Evolutionary conservation across 1,140 invertebrate species (phyloP).

Genomic region (Lysiphlebus fabarum): DNA sequence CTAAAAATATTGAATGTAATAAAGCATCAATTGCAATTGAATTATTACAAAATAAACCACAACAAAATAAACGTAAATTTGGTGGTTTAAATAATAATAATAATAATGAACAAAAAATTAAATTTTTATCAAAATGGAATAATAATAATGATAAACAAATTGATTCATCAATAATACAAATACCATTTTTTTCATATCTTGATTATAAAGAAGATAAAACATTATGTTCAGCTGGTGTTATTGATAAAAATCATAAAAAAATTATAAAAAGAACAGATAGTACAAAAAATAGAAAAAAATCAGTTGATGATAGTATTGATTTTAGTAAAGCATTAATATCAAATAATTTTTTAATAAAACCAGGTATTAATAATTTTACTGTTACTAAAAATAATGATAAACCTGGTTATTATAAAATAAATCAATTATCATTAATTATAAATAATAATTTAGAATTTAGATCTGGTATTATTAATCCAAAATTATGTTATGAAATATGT

Average conservation of each 20-base stretch:
- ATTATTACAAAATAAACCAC: slow-evolving; percentile 37
- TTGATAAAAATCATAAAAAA: slow-evolving; percentile 66
- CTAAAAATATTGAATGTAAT: slow-evolving; percentile 58
- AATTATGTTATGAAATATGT: slow-evolving; percentile 57
- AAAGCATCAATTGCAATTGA: slow-evolving; percentile 57
- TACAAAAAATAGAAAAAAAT: slow-evolving; percentile 60
- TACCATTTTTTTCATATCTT: slow-evolving; percentile 68
- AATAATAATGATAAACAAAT: slow-evolving; percentile 61
- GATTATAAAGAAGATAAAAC: slow-evolving; percentile 69
- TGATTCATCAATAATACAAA: slow-evolving; percentile 59
- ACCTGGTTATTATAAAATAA: slow-evolving; percentile 61
- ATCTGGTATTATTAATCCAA: slow-evolving; percentile 50
- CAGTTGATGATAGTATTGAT: slow-evolving; percentile 56
- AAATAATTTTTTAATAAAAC: slow-evolving; percentile 60
- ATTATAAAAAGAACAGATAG: slow-evolving; percentile 65
- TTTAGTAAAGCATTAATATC: slow-evolving; percentile 62
- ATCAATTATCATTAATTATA: slow-evolving; percentile 61
- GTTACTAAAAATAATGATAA: slow-evolving; percentile 61
- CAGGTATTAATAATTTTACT: slow-evolving; percentile 70
- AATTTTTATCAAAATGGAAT: slow-evolving; percentile 49
- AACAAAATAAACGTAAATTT: slow-evolving; percentile 35
- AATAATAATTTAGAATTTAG: slow-evolving; percentile 56
- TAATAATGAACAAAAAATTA: slow-evolving; percentile 20
- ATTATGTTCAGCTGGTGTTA: background rate
- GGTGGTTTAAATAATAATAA: slow-evolving; percentile 31